phyloP scores from a whole-genome alignment of 2,888 invertebrate genomes.

The Gastracanthus pulcherrimus region DNA sequence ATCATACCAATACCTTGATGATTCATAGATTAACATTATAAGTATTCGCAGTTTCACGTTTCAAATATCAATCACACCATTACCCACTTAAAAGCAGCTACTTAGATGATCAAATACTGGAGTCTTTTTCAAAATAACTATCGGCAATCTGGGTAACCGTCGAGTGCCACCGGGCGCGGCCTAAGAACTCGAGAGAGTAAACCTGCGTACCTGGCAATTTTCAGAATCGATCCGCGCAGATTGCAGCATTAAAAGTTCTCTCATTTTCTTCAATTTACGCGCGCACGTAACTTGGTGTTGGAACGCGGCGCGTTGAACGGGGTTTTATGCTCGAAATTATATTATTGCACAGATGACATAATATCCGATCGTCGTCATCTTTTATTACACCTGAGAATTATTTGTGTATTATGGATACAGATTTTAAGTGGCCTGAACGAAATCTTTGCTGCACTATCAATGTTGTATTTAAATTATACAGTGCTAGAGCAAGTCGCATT shows the following conservation, averaged over 20 bases:
- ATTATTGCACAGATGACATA: conserved; percentile 30
- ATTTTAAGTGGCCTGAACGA: too few relatives aligned
- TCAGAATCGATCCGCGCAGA: not conserved
- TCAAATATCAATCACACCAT: too few relatives aligned
- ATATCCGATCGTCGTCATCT: not conserved
- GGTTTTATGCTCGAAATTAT: conserved; percentile 15
- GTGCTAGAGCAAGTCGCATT: not conserved
- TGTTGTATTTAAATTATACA: not conserved
- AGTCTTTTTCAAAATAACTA: not conserved
- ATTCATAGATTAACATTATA: too few relatives aligned
- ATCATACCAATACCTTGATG: too few relatives aligned
- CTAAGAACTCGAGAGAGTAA: not conserved
- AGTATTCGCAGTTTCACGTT: too few relatives aligned
- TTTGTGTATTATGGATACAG: not conserved
- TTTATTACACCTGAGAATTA: not conserved
- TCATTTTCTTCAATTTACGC: conserved; percentile 21
- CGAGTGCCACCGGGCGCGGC: not conserved
- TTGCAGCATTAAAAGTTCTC: conserved; percentile 12
- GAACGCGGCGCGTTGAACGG: conserved; percentile 1
- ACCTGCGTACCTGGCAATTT: not conserved
- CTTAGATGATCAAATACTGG: too few relatives aligned
- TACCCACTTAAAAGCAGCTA: too few relatives aligned
- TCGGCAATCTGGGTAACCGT: not conserved
- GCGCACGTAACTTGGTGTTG: conserved; percentile 14
- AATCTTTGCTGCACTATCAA: not conserved